A percentile compares a stretch with the other conserved stretches of the same genome.
These are phyloP conservation scores for Amazona vittata DNA, from an alignment of 2,113 vertebrate genomes.

Conservation along the genomic window DNA sequence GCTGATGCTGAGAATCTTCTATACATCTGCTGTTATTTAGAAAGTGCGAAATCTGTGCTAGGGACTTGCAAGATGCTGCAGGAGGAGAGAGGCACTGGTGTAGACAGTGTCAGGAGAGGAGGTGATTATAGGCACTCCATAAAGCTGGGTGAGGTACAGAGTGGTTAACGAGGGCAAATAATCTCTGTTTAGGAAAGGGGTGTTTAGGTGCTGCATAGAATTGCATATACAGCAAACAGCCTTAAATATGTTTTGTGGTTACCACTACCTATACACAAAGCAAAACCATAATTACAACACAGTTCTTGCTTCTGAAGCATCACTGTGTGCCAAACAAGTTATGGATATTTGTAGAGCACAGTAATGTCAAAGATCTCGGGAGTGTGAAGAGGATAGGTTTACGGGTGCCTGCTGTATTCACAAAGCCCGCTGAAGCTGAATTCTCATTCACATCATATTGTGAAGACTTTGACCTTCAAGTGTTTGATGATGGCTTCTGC, in stretches of 20 bases:
- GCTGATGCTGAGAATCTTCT: not conserved
- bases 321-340: not conserved
- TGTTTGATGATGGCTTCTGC: not conserved
- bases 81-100: not conserved
- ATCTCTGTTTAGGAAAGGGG: not conserved
- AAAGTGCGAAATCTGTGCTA: not conserved
- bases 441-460: not conserved
- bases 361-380: not conserved
- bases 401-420: not conserved
- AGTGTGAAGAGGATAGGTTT: not conserved
- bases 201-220: not conserved
- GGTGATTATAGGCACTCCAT: not conserved
- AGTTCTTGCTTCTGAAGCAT: slow-evolving; percentile 18
- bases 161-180: not conserved
- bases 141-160: not conserved
- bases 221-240: not conserved
- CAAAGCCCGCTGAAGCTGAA: not conserved
- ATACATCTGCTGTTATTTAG: not conserved
- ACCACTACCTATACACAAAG: not conserved
- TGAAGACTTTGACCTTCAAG: not conserved
- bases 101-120: not conserved
- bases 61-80: not conserved
- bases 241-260: slow-evolving; percentile 26
- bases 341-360: not conserved
- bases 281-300: slow-evolving; percentile 32